Evolutionary conservation across 2,888 invertebrate species (phyloP), one percentile per base, ranked within the genome.

Genomic region (Epicampocera succincta): DNA sequence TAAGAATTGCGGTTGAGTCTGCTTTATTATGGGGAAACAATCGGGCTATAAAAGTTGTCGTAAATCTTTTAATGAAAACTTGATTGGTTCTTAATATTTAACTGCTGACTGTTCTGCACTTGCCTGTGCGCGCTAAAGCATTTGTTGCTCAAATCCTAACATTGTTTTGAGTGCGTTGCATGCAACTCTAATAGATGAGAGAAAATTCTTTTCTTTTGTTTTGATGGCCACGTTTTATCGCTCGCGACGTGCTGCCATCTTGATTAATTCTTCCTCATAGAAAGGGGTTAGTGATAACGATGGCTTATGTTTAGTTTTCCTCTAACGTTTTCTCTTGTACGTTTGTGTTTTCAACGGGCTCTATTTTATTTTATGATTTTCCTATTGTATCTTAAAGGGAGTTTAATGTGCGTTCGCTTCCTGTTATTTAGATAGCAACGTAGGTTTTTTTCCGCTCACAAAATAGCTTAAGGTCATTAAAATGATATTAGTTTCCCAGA

Each of bases 231-330:
- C 71, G 60, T 48, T 60, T 60, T 48, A 19, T 9, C 11, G 29
- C 17, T 12, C 17, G 11, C 12, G 15, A 38, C 12, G 46, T 17
- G 11, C 38, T 13, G 6, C 15, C 9, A 40, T 25, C 25, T 29
- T 29, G 58, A 8, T 12, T 60, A 9, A 12, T 4, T 50, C 19
- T 71, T 80, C 38, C 65, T 71, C 58, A 40, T 52, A 52, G 71
- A 33, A 80, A 65, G 58, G 73, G 69, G 44, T 80, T 60, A 75
- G 69, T 71, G 75, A 71, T 52, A n/a, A 75, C 75, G 44, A 4
- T 71, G 25, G 19, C 15, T 60, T 21, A 8, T 21, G 6, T 42
- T 48, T 19, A 19, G 29, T 25, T 25, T 0, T 29, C 12, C 56
- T 33, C n/a, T 19, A 17, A 46, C n/a, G n/a, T n/a, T 9, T 6